Evolutionary conservation across 2,797 vertebrate species (phyloP), one percentile per base, ranked within the genome.

Genomic region (Oreonectes daqikongensis): DNA sequence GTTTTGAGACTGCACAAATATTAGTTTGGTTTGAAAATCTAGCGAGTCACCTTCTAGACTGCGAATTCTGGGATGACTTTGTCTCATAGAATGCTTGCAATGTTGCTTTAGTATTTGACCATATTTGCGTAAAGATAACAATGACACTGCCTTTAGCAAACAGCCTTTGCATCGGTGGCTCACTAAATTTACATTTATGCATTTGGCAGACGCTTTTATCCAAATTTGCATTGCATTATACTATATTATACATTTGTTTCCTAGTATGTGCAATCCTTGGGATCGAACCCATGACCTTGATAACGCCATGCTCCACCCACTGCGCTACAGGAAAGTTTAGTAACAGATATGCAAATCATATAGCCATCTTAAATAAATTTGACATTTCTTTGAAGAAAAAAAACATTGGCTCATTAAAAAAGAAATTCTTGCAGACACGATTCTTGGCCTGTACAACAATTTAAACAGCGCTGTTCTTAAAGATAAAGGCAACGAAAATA

Each of bases 401-500:
- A 57, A 72, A 40, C 68, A 38, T 26, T 40, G 9, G 20, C 50
- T 20, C 5, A 42, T 57, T 22, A 22, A 42, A 44, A n/a, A 38
- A 63, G 1, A 50, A 32, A 22, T 1, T 35, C 8, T 35, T 35
- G 8, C 32, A 32, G n/a, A n/a, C 48, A 6, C 50, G 48, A 12
- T 74, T 26, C 24, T 65, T 55, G 48, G 35, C 35, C 24, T 55
- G 32, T 63, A 55, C 35, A 55, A 42, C 59, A 52, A 75, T n/a
- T 53, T 55, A 55, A 75, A 75, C 14, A 32, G 24, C 40, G 60
- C 28, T 17, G 4, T 46, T 77, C 73, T 69, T 40, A 72, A 8
- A 26, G 30, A 67, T 3, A 61, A 60, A 71, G 57, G 68, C 70
- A 55, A 44, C 79, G 66, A 72, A n/a, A 50, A 32, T 60, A 35